phyloP scores from a whole-genome alignment of 2,113 vertebrate species.

The Bufo bufo region DNA sequence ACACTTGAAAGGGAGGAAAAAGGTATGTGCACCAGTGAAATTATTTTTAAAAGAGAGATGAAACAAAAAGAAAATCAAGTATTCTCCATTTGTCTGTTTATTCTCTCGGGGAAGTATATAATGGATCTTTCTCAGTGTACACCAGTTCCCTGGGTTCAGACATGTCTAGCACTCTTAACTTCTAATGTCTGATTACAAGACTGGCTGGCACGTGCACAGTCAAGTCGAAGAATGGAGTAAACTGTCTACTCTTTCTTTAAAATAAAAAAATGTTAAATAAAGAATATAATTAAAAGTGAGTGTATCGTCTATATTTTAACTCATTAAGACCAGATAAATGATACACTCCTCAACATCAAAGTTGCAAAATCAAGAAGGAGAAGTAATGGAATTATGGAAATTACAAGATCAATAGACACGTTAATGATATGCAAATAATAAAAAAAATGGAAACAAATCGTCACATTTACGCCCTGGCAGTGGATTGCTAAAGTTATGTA shows the following conservation, averaged over 20 bases:
- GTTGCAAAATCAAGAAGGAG: too few relatives aligned
- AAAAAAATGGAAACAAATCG: too few relatives aligned
- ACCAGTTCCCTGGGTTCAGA: conserved; percentile 27
- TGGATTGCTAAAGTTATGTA: too few relatives aligned
- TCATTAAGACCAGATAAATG: too few relatives aligned
- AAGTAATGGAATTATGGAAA: too few relatives aligned
- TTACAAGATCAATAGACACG: too few relatives aligned
- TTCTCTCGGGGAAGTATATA: conserved; percentile 22
- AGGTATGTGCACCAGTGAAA: conserved; percentile 49
- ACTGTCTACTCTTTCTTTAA: not conserved
- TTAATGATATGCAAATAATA: too few relatives aligned
- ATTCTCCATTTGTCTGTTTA: conserved; percentile 49
- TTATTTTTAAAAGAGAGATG: conserved; percentile 61
- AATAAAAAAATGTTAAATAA: not conserved
- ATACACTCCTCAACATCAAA: too few relatives aligned
- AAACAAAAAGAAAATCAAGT: conserved; percentile 41
- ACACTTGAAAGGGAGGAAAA: conserved; percentile 67
- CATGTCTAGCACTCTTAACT: conserved; percentile 11
- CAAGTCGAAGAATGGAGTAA: conserved; percentile 15
- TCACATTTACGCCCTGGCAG: too few relatives aligned
- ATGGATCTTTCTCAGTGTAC: conserved; percentile 49
- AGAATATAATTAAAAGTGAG: not conserved
- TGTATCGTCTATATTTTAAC: too few relatives aligned
- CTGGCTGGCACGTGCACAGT: not conserved
- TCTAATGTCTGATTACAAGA: conserved; percentile 54